Base-by-base conservation (phyloP, 2,888 invertebrate genomes). In the Brachypterus glaber region DNA sequence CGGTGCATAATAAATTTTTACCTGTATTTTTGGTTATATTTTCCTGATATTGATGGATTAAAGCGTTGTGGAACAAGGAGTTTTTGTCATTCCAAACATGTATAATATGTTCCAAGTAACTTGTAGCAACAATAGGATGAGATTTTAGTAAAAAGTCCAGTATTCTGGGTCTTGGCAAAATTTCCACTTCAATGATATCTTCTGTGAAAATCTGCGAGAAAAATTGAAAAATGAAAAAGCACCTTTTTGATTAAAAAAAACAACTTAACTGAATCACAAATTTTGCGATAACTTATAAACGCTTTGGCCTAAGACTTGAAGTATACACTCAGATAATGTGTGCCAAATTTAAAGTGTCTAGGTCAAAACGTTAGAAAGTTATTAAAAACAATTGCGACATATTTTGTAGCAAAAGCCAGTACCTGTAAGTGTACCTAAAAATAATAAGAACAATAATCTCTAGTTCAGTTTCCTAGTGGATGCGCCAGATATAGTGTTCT, bases 31-130 rank as follows among this genome's bases (percentile, higher is more conserved):
- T 64, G 1, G 54, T 34, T 7, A 57, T 71, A 52, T 82, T 82
- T 50, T 90, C 88, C 45, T 86, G 77, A 55, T 96, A 93, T 61
- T 89, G 85, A 57, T 86, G 85, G 3, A 93, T 79, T 33, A 98
- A 68, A 2, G 85, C 82, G 59, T 97, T 93, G 63, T 98, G 97
- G 54, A 93, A 88, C 32, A 84, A 60, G 0, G 87, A 73, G 57
- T 82, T 86, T 0, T 73, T 74, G 49, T 98, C 97, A 44, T 80
- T 76, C 92, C 96, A 96, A 2, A 77, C 76, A 45, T 83, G 76
- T 17, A 98, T 87, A 0, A 97, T 79, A 60, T 98, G 95, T 60
- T 97, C 96, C 70, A 97, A 67, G 62, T 97, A 98, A 0, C 89
- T 86, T 54, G 95, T 87, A 1, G 92, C 89, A 16, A 91, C 69